A percentile compares a stretch with the other conserved stretches of the same genome.
Conservation (phyloP, 2,113 vertebrate species). For the Triplophysa dalaica region DNA sequence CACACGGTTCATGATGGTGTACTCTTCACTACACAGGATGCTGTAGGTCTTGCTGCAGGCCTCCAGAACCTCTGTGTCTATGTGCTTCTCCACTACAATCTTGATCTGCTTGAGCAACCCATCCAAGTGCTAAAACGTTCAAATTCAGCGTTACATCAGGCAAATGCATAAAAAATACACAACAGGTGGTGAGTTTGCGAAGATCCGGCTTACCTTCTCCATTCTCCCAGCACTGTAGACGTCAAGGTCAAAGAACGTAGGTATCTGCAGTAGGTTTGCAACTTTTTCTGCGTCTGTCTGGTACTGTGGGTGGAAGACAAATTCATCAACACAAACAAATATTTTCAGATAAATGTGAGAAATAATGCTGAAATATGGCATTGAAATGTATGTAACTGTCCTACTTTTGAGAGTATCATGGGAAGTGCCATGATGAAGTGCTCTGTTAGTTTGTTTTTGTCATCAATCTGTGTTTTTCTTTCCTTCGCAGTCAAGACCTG, state of each 20-base stretch:
- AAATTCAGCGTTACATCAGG: background rate
- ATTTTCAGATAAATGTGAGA: background rate
- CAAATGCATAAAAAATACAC: background rate
- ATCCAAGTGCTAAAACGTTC: conserved; percentile 82
- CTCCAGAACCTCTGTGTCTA: conserved; percentile 92
- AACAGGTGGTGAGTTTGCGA: background rate
- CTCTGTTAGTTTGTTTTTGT: conserved; percentile 95
- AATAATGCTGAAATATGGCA: background rate
- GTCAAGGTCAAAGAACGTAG: conserved; percentile 94
- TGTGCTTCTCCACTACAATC: conserved; percentile 96
- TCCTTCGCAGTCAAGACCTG: conserved; percentile 95
- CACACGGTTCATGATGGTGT: conserved; percentile 97
- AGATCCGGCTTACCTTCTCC: conserved; percentile 83
- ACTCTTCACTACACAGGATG: conserved; percentile 96
- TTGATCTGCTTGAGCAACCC: conserved; percentile 94
- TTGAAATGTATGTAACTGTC: background rate
- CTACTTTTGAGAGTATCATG: conserved; percentile 94
- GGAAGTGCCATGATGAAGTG: conserved; percentile 98
- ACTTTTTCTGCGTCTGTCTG: conserved; percentile 96
- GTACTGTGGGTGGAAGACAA: conserved; percentile 76
- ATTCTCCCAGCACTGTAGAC: conserved; percentile 97
- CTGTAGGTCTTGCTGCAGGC: conserved; percentile 98
- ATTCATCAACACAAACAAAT: background rate
- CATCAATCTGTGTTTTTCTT: conserved; percentile 97
- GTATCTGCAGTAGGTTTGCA: conserved; percentile 95